Conservation (phyloP, 2,797 vertebrate genomes). For the Helostoma temminkii region DNA sequence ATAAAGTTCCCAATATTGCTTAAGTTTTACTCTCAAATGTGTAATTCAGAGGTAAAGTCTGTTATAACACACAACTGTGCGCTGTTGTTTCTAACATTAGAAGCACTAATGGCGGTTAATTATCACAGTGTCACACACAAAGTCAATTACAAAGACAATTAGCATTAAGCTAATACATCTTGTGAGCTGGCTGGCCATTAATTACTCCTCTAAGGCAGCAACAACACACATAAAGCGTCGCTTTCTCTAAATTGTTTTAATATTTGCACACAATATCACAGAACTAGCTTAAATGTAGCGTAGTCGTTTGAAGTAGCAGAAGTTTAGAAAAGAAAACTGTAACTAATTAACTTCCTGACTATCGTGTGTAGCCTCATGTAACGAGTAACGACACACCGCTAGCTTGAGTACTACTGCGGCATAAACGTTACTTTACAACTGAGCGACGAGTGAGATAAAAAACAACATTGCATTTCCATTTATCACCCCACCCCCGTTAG, state of each 20-base stretch:
- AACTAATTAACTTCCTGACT: conserved; percentile 22
- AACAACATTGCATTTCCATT: neutral
- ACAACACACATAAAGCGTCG: neutral
- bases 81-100: neutral
- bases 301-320: neutral
- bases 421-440: conserved; percentile 26
- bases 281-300: neutral
- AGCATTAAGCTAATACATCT: neutral
- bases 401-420: conserved; percentile 14
- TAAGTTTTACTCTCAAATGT: neutral
- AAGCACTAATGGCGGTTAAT: neutral
- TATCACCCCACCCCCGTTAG: neutral
- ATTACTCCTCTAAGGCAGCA: neutral
- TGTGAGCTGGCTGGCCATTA: too few species aligned
- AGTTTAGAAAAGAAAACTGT: conserved; percentile 2
- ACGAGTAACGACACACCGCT: conserved; percentile 35
- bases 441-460: conserved; percentile 12
- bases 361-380: conserved; percentile 9
- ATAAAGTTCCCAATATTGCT: neutral
- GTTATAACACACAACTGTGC: neutral
- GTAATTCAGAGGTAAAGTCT: too few species aligned
- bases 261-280: neutral
- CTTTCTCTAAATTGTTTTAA: neutral
- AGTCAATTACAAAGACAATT: neutral
- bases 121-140: neutral